A percentile compares a stretch with the other conserved stretches of the same genome.
Evolutionary conservation across 1,140 invertebrate species (phyloP).

Genomic region (Philopotamus ludificatus): DNA sequence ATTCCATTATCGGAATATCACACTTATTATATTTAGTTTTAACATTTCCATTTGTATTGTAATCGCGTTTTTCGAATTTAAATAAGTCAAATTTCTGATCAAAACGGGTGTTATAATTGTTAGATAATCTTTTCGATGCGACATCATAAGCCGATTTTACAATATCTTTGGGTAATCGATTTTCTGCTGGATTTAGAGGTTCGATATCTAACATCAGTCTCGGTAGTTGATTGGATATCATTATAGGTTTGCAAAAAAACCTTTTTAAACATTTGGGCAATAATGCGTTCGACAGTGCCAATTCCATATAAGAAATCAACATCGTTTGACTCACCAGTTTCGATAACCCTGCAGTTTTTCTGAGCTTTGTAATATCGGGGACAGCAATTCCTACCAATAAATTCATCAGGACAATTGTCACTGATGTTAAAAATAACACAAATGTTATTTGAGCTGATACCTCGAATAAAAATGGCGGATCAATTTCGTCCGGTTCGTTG

Average conservation of each 20-base stretch:
- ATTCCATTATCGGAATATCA: no score
- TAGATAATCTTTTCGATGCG: no score
- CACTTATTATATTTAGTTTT: no score
- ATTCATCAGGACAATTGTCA: constrained; percentile 81
- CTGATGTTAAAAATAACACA: constrained; percentile 71
- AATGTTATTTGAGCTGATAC: constrained; percentile 73
- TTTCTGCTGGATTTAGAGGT: constrained; percentile 76
- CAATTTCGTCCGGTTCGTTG: constrained; percentile 62
- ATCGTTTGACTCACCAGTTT: constrained; percentile 75
- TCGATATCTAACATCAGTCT: constrained; percentile 74
- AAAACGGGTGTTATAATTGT: no score
- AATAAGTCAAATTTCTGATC: no score
- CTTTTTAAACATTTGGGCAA: constrained; percentile 69
- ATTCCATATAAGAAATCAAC: constrained; percentile 72
- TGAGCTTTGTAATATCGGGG: constrained; percentile 74
- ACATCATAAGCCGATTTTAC: constrained; percentile 72
- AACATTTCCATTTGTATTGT: no score
- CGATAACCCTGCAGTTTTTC: constrained; percentile 72
- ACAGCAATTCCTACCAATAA: constrained; percentile 77
- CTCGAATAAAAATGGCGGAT: constrained; percentile 62
- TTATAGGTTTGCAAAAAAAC: constrained; percentile 68
- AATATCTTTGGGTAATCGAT: constrained; percentile 71
- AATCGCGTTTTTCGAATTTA: no score
- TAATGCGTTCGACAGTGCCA: constrained; percentile 68
- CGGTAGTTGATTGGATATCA: constrained; percentile 74